Evolutionary conservation across 1,140 invertebrate species (phyloP).

Genomic region (Gryllus bimaculatus): DNA sequence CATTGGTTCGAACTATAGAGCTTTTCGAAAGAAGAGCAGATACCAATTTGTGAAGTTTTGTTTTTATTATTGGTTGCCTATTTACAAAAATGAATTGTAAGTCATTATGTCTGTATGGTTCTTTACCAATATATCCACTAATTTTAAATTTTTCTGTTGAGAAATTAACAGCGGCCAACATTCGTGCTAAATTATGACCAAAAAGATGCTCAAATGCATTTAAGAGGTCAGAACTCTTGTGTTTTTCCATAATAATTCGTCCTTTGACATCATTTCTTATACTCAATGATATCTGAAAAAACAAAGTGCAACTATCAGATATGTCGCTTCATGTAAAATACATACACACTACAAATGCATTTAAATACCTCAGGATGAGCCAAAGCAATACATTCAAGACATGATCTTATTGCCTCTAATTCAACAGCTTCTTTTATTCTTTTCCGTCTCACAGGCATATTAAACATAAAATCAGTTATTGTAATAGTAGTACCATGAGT

Average conservation of each 20-base stretch:
- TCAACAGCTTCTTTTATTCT: constrained; percentile 41
- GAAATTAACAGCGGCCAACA: constrained; percentile 39
- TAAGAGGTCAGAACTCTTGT: constrained; percentile 41
- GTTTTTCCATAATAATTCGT: constrained; percentile 43
- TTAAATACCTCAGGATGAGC: constrained; percentile 39
- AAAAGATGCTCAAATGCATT: constrained; percentile 43
- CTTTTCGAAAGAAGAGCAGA: constrained; percentile 35
- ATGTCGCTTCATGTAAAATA: not conserved
- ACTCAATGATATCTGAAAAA: constrained; percentile 40
- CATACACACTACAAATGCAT: not conserved
- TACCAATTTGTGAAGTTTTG: constrained; percentile 42
- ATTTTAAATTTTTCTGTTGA: constrained; percentile 41
- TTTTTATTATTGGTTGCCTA: constrained; percentile 42
- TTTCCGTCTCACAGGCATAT: constrained; percentile 49
- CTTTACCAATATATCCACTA: constrained; percentile 43
- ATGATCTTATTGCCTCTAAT: constrained; percentile 43
- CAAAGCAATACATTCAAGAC: constrained; percentile 47
- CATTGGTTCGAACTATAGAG: constrained; percentile 27
- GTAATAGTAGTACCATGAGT: constrained; percentile 54
- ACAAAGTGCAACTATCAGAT: not conserved
- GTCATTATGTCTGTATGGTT: constrained; percentile 35
- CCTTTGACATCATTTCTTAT: constrained; percentile 49
- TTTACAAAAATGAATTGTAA: constrained; percentile 55
- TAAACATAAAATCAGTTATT: constrained; percentile 49
- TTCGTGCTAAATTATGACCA: constrained; percentile 34